These are phyloP conservation scores for Oxystoma pomonae DNA, from an alignment of 2,888 invertebrate species.

Conservation along the genomic window DNA sequence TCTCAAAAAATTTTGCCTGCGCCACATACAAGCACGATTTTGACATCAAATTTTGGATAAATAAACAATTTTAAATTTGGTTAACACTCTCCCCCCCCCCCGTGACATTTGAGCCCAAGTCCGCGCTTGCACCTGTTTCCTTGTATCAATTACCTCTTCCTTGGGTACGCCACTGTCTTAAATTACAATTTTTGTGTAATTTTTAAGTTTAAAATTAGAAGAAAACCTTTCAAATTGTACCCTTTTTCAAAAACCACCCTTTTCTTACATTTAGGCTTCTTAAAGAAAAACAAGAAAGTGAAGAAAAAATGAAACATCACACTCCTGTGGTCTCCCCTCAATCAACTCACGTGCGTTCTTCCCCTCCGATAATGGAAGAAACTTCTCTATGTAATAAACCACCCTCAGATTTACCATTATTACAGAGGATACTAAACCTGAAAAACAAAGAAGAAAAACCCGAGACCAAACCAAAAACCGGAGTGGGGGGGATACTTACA, in stretches of 20 bases:
- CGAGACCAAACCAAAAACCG: constrained; percentile 29
- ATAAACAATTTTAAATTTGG: too few relatives aligned
- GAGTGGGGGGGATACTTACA: constrained; percentile 29
- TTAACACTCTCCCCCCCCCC: too few relatives aligned
- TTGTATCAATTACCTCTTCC: too few relatives aligned
- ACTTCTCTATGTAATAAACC: constrained; percentile 51
- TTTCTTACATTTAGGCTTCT: constrained; percentile 54
- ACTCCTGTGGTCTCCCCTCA: constrained; percentile 56
- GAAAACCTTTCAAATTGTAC: neutral
- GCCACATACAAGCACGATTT: too few relatives aligned
- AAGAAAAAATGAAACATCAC: constrained; percentile 53
- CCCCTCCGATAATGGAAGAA: constrained; percentile 51
- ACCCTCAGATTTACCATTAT: constrained; percentile 57
- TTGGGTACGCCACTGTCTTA: too few relatives aligned
- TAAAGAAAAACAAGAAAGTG: constrained; percentile 76
- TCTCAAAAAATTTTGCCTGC: too few relatives aligned
- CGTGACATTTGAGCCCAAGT: too few relatives aligned
- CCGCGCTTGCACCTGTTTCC: too few relatives aligned
- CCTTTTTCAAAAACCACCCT: neutral
- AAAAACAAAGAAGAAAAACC: constrained; percentile 68
- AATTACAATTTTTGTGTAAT: too few relatives aligned
- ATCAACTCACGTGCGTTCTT: constrained; percentile 52
- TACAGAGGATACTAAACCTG: constrained; percentile 69
- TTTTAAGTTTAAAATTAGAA: neutral
- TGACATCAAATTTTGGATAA: too few relatives aligned